A percentile compares a stretch with the other conserved stretches of the same genome.
These are phyloP conservation scores for Oxyruncus cristatus DNA, from an alignment of 2,113 vertebrate species.

Conservation along the genomic window DNA sequence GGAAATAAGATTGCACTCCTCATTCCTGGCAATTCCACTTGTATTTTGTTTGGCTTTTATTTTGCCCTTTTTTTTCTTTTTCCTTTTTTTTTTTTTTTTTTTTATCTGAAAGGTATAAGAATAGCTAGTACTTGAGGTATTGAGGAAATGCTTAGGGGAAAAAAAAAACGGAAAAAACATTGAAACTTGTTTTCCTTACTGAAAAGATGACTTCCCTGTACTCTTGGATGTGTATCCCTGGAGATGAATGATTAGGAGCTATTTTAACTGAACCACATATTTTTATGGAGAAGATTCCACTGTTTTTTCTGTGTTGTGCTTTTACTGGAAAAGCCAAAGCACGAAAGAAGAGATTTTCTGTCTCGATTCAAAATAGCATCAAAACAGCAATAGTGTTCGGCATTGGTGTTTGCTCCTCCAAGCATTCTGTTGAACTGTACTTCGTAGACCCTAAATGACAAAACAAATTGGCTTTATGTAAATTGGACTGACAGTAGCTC, in stretches of 20 bases:
- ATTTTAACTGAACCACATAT: slow-evolving; percentile 30
- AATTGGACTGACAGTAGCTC: slow-evolving; percentile 5
- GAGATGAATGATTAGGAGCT: slow-evolving; percentile 41
- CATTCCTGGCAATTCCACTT: slow-evolving; percentile 70
- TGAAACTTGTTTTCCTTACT: slow-evolving; percentile 21
- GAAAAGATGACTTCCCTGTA: background rate
- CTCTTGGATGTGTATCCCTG: background rate
- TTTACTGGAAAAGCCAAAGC: background rate
- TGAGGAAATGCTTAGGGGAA: background rate
- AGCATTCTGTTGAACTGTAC: background rate
- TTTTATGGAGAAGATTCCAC: slow-evolving; percentile 32
- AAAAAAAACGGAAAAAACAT: background rate
- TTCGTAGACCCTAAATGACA: background rate
- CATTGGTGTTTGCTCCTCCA: background rate
- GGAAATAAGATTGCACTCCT: slow-evolving; percentile 74
- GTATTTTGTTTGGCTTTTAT: slow-evolving; percentile 66
- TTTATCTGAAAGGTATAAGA: slow-evolving; percentile 23
- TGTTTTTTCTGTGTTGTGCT: background rate
- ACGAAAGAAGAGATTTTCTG: background rate
- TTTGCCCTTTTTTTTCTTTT: background rate
- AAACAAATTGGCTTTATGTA: background rate
- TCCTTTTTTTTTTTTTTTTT: background rate
- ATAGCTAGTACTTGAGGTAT: slow-evolving; percentile 24
- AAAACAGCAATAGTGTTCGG: slow-evolving; percentile 1
- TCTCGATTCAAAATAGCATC: slow-evolving; percentile 6